Conservation (phyloP, 64 coral and sea anemone species). For the Dendronephthya gigantea region DNA sequence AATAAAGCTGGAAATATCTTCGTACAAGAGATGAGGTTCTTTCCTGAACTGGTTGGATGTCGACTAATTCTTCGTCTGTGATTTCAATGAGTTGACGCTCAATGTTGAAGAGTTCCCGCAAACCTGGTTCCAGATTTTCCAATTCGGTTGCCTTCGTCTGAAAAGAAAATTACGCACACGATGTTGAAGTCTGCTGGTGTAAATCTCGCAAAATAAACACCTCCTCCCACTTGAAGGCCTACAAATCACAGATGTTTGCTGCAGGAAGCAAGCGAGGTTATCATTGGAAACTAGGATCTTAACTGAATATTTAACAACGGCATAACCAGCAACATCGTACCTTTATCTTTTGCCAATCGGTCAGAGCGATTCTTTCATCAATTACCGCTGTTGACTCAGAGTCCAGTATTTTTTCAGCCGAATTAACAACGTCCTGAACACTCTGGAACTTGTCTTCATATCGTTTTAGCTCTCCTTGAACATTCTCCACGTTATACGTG, state of each 20-base stretch:
- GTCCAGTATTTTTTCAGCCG: not conserved
- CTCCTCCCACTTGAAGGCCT: too few relatives aligned
- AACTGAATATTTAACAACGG: too few relatives aligned
- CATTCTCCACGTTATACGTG: not conserved
- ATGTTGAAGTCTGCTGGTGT: too few relatives aligned
- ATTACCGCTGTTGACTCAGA: not conserved
- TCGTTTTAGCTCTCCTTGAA: not conserved
- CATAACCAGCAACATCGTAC: not conserved
- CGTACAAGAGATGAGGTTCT: not conserved
- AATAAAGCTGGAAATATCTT: not conserved
- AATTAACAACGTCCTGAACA: not conserved
- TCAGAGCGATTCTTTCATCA: not conserved
- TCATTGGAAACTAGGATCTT: too few relatives aligned
- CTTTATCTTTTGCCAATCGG: slow-evolving; percentile 1
- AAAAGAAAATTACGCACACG: not conserved
- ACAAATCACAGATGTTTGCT: not conserved
- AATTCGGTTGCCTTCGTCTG: not conserved
- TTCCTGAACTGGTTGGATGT: not conserved
- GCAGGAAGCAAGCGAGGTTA: not conserved
- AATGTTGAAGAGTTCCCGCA: not conserved
- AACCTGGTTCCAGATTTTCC: not conserved
- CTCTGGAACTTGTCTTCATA: not conserved
- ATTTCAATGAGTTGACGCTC: not conserved
- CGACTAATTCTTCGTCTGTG: not conserved
- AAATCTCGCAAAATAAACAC: too few relatives aligned